These are phyloP conservation scores for Orthonevra nobilis DNA, from an alignment of 2,888 invertebrate genomes.

Conservation along the genomic window DNA sequence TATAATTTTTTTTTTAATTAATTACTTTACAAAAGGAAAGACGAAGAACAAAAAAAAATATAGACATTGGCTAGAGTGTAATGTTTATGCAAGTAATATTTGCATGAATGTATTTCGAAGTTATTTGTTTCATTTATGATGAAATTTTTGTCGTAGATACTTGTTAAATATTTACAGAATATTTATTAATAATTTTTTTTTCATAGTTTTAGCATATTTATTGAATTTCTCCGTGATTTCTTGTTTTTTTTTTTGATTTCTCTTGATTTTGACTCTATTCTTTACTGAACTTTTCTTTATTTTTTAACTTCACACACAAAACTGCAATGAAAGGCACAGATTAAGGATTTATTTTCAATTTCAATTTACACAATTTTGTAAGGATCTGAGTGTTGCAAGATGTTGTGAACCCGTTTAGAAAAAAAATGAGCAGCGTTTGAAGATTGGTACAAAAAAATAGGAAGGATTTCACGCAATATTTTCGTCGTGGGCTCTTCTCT, in stretches of 20 bases:
- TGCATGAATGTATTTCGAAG: conserved; percentile 34
- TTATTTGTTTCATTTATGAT: conserved; percentile 34
- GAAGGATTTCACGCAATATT: conserved; percentile 46
- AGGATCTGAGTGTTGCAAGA: neutral
- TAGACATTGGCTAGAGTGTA: conserved; percentile 51
- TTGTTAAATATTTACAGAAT: conserved; percentile 43
- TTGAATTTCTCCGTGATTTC: conserved; percentile 63
- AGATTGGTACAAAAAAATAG: conserved; percentile 20
- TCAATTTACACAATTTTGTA: neutral
- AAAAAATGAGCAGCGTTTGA: conserved; percentile 11
- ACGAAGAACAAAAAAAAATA: conserved; percentile 32
- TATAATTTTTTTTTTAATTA: conserved; percentile 17
- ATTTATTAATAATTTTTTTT: conserved; percentile 14
- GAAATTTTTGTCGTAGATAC: conserved; percentile 1
- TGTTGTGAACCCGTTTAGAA: too few species aligned
- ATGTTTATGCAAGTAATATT: conserved; percentile 50
- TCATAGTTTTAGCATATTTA: conserved; percentile 43
- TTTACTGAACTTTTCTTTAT: conserved; percentile 42
- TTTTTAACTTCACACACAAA: conserved; percentile 43
- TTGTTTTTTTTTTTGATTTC: too few species aligned
- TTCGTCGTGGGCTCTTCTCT: conserved; percentile 42
- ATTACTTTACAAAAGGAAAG: conserved; percentile 22
- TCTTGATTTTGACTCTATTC: too few species aligned
- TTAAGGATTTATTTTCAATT: conserved; percentile 1
- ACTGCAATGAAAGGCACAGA: conserved; percentile 57